Base-by-base conservation (phyloP, 2,797 vertebrate genomes). In the Toxotes lorentzi region DNA sequence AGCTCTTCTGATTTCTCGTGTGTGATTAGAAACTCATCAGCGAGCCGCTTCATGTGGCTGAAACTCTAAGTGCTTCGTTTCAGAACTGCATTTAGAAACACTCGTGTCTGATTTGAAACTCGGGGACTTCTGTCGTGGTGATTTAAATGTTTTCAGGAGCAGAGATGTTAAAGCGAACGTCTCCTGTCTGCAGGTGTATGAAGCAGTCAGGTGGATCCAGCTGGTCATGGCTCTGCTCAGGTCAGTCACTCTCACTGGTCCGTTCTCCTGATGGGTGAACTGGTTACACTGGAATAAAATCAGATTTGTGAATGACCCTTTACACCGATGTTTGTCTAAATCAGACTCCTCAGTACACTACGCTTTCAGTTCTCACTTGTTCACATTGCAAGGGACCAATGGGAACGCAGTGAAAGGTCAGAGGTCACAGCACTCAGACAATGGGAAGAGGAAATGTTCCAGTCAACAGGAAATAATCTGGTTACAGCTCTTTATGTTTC, bases 161-260 rank as follows among this genome's bases (percentile, higher is more conserved):
- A 8, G 19, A 21, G 17, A 19, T 7, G 12, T 16, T 4, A 13
- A 32, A 43, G 16, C 58, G 57, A 61, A 3, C 13, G 12, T 73
- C 32, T 76, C 59, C 30, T 61, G 19, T 64, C 17, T 71, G 47
- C 76, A 95, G 94, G 93, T 93, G 6, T 93, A 94, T 23, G 80
- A 86, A 1, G 88, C 60, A 0, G 87, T 94, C 59, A 23, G 88
- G 40, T 95, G 92, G 91, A 92, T 95, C 81, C 93, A 95, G 78
- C 79, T 94, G 57, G 7, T 79, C 62, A 93, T 93, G 94, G 91
- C 92, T 17, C n/a, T 91, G 43, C 89, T 94, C 76, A 95, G 94
- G 94, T 95, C 34, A 81, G 84, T 47, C 14, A 19, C 12, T 14
- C 13, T 3, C 35, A 35, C 35, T 35, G 35, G 35, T 35, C 0